A percentile compares a stretch with the other conserved stretches of the same genome.
Evolutionary conservation across 2,797 vertebrate genomes (phyloP).

Genomic region (Ctenosaura bakeri): DNA sequence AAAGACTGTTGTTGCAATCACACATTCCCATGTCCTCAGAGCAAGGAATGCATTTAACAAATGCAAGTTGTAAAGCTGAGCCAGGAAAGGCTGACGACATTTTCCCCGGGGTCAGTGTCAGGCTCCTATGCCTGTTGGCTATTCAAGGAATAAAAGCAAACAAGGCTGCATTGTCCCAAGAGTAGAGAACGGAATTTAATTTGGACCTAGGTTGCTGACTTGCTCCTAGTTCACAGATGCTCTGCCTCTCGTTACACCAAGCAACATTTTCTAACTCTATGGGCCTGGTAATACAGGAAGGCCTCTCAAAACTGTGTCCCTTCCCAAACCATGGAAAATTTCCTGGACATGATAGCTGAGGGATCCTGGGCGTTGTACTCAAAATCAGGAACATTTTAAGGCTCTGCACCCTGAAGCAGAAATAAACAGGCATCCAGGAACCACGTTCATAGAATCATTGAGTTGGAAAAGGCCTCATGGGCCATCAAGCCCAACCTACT

Average conservation of each 20-base stretch:
- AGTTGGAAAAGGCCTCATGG: too few species aligned
- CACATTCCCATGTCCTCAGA: not conserved
- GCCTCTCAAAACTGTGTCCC: not conserved
- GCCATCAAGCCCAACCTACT: too few species aligned
- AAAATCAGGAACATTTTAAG: too few species aligned
- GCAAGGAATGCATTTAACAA: not conserved
- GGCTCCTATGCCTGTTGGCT: not conserved
- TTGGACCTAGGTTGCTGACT: not conserved
- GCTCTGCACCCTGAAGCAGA: not conserved
- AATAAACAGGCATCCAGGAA: not conserved
- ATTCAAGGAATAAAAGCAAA: slow-evolving; percentile 38
- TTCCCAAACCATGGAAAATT: not conserved
- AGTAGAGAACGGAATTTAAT: slow-evolving; percentile 14
- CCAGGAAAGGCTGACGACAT: not conserved
- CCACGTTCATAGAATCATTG: not conserved
- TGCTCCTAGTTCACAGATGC: slow-evolving; percentile 33
- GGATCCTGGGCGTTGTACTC: too few species aligned
- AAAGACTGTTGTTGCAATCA: not conserved
- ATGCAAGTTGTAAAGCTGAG: not conserved
- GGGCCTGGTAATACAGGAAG: not conserved
- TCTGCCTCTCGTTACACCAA: not conserved
- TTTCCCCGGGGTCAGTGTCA: slow-evolving; percentile 35
- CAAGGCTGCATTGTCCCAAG: slow-evolving; percentile 27
- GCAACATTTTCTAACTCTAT: not conserved
- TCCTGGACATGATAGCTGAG: too few species aligned